Conservation (phyloP, 2,113 vertebrate genomes). For the Rafetus swinhoei region DNA sequence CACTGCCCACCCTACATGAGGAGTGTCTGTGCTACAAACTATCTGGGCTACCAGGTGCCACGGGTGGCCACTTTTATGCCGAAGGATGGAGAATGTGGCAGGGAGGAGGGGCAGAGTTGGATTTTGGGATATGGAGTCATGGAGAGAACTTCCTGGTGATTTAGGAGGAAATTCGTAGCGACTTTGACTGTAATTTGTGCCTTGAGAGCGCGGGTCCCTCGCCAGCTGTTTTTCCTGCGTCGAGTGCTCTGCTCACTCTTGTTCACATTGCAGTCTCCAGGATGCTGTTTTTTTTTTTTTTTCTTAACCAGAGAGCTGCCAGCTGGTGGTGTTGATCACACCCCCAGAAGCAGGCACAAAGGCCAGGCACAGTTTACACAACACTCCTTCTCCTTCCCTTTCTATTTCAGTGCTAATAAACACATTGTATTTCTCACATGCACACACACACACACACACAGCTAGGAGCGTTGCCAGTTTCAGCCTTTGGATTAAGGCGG, state of each 20-base stretch:
- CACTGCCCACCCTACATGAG: neutral
- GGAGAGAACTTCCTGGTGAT: slow-evolving; percentile 46
- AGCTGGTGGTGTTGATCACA: slow-evolving; percentile 76
- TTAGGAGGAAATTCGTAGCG: slow-evolving; percentile 56
- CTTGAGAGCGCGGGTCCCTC: slow-evolving; percentile 50
- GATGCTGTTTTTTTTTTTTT: slow-evolving; percentile 51
- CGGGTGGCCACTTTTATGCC: neutral
- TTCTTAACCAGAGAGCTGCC: slow-evolving; percentile 72
- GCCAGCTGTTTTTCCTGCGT: slow-evolving; percentile 65
- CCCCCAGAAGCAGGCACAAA: slow-evolving; percentile 63
- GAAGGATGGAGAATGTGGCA: neutral
- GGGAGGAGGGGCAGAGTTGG: neutral
- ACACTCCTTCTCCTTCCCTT: slow-evolving; percentile 67
- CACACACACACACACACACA: slow-evolving; percentile 47
- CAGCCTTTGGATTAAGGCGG: slow-evolving; percentile 54
- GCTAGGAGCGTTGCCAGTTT: slow-evolving; percentile 62
- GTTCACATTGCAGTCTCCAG: slow-evolving; percentile 53
- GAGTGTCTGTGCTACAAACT: neutral
- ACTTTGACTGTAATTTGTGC: slow-evolving; percentile 55
- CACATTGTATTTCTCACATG: slow-evolving; percentile 64
- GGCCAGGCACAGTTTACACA: slow-evolving; percentile 69
- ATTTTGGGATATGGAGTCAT: neutral
- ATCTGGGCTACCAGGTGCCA: neutral
- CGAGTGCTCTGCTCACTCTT: slow-evolving; percentile 58
- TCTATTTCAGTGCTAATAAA: slow-evolving; percentile 66